Base-by-base conservation (phyloP, 2,113 vertebrate species). In the Synodontis membranacea region DNA sequence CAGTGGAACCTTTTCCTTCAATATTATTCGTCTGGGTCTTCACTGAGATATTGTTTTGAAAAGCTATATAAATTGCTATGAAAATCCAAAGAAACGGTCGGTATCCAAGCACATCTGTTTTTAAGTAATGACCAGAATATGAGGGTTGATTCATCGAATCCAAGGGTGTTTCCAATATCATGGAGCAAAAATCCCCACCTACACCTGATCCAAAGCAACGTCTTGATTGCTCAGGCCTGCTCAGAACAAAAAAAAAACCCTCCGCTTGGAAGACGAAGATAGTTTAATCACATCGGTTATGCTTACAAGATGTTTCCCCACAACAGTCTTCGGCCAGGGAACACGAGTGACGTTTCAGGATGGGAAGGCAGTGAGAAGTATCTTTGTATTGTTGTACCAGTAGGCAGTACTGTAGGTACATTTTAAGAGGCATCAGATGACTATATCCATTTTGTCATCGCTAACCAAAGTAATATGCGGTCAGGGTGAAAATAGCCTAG, bases 401-500 rank as follows among this genome's bases (percentile, higher is more conserved):
- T 75, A 58, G 5, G 19, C 50, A 12, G 28, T 48, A 14, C 50
- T 6, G 28, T 48, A 14, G 81, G 15, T 15, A 83, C 14, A 31
- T 52, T 83, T 83, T 15, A 83, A 74, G 15, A 58, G 50, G 64
- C 19, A 83, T 25, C 31, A 46, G 31, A 58, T 52, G 44, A 76
- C 74, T 48, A 50, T 58, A 34, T 72, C n/a, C 4, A 23, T 80
- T 84, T 84, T 21, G 48, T 54, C 17, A 81, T 68, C 52, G 58
- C 96, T 96, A 90, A 91, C 97, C 98, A 99, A 0, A 97, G 98
- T 86, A 99, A 97, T 80, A 99, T 97, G 91, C 97, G 97, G 90
- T 94, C 95, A 94, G 96, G 95, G 92, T 99, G 98, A 92, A 98
- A 99, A 93, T 96, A 92, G 89, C 99, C 97, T 56, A 97, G 97